phyloP scores from a whole-genome alignment of 53 echinoderm and acorn worm species.

The Patiria pectinifera region DNA sequence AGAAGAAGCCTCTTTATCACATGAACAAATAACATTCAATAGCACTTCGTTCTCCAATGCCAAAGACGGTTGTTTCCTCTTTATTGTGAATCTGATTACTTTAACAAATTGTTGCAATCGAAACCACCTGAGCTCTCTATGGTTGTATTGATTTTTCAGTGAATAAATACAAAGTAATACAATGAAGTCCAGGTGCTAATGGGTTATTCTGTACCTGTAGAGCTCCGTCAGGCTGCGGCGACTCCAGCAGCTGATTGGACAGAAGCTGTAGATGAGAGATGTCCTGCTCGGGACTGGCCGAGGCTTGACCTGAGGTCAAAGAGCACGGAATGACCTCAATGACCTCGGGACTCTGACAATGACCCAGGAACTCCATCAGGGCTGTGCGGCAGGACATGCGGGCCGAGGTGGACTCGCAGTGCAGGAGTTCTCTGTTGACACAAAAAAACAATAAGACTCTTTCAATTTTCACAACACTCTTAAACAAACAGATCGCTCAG shows the following conservation, averaged over 20 bases:
- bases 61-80: no score
- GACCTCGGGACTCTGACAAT: constrained; percentile 84
- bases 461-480: background rate
- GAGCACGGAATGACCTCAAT: constrained; percentile 86
- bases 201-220: constrained; percentile 31
- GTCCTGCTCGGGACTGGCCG: constrained; percentile 73
- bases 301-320: constrained; percentile 74
- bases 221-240: constrained; percentile 78
- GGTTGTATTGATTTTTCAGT: no score
- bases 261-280: constrained; percentile 82
- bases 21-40: no score
- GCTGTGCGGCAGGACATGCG: constrained; percentile 83
- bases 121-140: no score
- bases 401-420: constrained; percentile 71
- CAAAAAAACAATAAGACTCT: background rate
- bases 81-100: no score
- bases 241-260: constrained; percentile 83
- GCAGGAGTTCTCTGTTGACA: constrained; percentile 74
- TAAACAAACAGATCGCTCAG: no score
- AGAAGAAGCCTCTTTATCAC: no score
- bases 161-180: no score
- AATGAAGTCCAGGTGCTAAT: background rate
- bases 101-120: no score
- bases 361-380: constrained; percentile 79
- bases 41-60: no score